Base-by-base conservation (phyloP, 2,113 vertebrate genomes). In the Scomber japonicus region DNA sequence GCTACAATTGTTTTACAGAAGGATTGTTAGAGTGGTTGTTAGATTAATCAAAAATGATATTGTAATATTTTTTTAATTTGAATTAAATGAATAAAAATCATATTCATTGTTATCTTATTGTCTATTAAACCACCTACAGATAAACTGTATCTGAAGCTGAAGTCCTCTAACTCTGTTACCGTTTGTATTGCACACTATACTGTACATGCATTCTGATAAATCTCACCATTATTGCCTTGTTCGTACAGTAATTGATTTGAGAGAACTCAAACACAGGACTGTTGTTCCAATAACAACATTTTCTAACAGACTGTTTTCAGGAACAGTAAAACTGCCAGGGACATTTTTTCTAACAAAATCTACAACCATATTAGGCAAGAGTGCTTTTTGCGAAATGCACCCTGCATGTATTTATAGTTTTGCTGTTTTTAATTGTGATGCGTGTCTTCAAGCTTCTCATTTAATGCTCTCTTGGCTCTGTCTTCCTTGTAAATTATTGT, bases 251-350 rank as follows among this genome's bases (percentile, higher is more conserved):
- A 70, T 73, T 71, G 0, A 68, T 64, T 69, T 57, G 13, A 17
- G 2, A 55, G n/a, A 30, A 67, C 24, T 27, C 24, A 27, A 27
- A 27, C 24, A 27, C n/a, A 30, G 24, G 76, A 73, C 83, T 83
- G 76, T 71, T 31, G 75, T 62, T 68, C 21, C 53, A 78, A 70
- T 59, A 70, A 40, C 80, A 50, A 63, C 24, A 50, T 55, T 16
- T 8, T 46, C 53, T 83, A 74, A 78, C 77, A 0, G 35, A 13
- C 30, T n/a, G 8, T 64, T 82, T 76, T 78, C 54, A 76, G 24
- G 27, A 84, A 80, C 80, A 60, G 11, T 88, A 78, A 87, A 89
- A 61, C 82, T 89, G 87, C 88, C 87, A 88, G 0, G 13, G 15
- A 4, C 0, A 0, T n/a, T 60, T 75, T 57, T 63, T 12, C 27